phyloP scores from a whole-genome alignment of 2,888 invertebrate species.

The Epistrophella euchroma region DNA sequence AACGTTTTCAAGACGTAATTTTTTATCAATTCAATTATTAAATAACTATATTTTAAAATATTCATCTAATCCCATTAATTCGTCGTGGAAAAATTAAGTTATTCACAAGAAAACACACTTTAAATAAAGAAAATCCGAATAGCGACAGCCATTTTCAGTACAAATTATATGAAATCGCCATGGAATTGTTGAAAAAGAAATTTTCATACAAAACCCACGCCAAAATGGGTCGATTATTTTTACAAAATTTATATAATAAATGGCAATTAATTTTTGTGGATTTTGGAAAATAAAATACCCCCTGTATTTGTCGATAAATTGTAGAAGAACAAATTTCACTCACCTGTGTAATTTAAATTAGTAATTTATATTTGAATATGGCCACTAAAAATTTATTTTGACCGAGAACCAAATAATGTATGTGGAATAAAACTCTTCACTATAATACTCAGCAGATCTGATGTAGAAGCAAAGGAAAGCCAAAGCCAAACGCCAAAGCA shows the following conservation, averaged over 20 bases:
- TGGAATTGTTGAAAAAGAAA: conserved; percentile 71
- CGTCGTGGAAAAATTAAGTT: conserved; percentile 25
- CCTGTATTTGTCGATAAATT: conserved; percentile 76
- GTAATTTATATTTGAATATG: conserved; percentile 76
- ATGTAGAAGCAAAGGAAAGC: conserved; percentile 63
- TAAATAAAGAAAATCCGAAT: conserved; percentile 7
- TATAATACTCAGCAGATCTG: conserved; percentile 46
- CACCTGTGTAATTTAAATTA: conserved; percentile 77
- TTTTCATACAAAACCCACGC: conserved; percentile 76
- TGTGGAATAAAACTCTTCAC: conserved; percentile 75
- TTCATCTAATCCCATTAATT: conserved; percentile 25
- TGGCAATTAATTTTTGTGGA: conserved; percentile 77
- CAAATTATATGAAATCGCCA: conserved; percentile 74
- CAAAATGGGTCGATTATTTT: conserved; percentile 78
- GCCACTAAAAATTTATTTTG: conserved; percentile 76
- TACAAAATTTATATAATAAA: conserved; percentile 77
- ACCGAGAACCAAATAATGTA: conserved; percentile 60
- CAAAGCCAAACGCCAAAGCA: conserved; percentile 40
- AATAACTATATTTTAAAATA: conserved; percentile 68
- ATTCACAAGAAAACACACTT: conserved; percentile 36
- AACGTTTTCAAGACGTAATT: conserved; percentile 71
- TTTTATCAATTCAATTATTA: conserved; percentile 72
- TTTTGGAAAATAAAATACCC: conserved; percentile 78
- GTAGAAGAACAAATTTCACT: conserved; percentile 78
- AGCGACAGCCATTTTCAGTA: conserved; percentile 65